Conservation (phyloP, 2,113 vertebrate species). For the Nerophis ophidion region DNA sequence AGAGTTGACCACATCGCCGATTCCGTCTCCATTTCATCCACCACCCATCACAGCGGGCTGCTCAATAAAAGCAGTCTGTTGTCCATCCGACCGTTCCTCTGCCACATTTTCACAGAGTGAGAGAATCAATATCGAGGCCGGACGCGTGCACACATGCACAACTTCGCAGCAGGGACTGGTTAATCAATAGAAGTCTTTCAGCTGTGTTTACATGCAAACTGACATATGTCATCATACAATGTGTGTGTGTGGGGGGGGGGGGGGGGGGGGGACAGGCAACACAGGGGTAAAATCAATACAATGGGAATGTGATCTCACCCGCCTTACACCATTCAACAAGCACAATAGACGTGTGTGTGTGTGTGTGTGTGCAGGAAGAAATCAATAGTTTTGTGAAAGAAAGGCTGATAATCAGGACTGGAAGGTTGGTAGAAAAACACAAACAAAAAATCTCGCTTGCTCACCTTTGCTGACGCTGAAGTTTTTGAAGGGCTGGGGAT, state of each 20-base stretch:
- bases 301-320: constrained; percentile 35
- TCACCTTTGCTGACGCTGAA: constrained; percentile 67
- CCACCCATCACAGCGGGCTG: constrained; percentile 47
- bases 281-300: constrained; percentile 37
- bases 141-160: constrained; percentile 16
- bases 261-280: constrained; percentile 19
- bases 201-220: constrained; percentile 16
- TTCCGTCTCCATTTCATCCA: constrained; percentile 58
- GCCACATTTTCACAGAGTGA: constrained; percentile 51
- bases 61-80: constrained; percentile 56
- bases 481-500: constrained; percentile 50
- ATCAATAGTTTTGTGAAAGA: constrained; percentile 40
- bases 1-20: constrained; percentile 45
- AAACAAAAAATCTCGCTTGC: constrained; percentile 3
- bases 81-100: constrained; percentile 34
- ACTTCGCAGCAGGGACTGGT: not conserved
- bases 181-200: not conserved
- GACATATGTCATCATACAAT: constrained; percentile 10
- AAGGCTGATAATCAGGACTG: constrained; percentile 23
- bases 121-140: constrained; percentile 49
- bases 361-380: constrained; percentile 7
- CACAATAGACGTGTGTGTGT: constrained; percentile 4
- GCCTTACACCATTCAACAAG: constrained; percentile 4
- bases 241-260: no score
- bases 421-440: constrained; percentile 8